These are phyloP conservation scores for Notoglanidium macrostoma DNA, from an alignment of 2,797 vertebrate genomes.

Conservation along the genomic window DNA sequence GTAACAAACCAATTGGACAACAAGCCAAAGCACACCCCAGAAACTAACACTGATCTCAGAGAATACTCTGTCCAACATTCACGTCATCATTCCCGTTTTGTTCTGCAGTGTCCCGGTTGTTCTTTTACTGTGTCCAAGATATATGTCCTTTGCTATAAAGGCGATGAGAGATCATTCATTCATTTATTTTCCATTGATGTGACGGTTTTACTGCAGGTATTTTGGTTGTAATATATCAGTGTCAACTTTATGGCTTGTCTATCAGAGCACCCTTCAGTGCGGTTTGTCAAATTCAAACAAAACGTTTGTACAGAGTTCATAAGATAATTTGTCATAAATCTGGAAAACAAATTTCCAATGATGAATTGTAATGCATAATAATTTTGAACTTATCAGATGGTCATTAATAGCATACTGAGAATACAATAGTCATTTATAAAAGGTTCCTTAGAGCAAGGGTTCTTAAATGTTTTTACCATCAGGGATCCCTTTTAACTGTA, in stretches of 20 bases:
- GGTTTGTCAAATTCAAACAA: background rate
- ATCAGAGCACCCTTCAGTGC: background rate
- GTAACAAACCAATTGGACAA: background rate
- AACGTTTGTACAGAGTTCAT: background rate
- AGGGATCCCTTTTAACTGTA: background rate
- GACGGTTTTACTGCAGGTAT: slow-evolving; percentile 22
- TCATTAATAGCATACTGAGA: background rate
- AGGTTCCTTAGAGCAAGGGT: background rate
- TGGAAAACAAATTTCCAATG: too few relatives aligned
- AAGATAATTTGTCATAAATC: background rate
- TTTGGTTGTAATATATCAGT: slow-evolving; percentile 35
- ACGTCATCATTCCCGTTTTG: background rate
- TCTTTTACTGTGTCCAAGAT: slow-evolving; percentile 14
- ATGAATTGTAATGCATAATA: background rate
- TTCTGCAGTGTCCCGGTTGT: background rate
- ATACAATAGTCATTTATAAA: background rate
- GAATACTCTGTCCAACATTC: background rate
- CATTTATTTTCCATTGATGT: slow-evolving; percentile 35
- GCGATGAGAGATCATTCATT: slow-evolving; percentile 27
- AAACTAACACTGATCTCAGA: background rate
- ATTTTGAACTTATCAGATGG: background rate
- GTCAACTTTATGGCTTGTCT: slow-evolving; percentile 39
- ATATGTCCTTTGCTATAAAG: slow-evolving; percentile 8
- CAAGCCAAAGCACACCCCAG: background rate
- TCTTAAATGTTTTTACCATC: background rate